A percentile compares a stretch with the other conserved stretches of the same genome.
Evolutionary conservation across 2,113 vertebrate genomes (phyloP).

Genomic region (Otis tarda): DNA sequence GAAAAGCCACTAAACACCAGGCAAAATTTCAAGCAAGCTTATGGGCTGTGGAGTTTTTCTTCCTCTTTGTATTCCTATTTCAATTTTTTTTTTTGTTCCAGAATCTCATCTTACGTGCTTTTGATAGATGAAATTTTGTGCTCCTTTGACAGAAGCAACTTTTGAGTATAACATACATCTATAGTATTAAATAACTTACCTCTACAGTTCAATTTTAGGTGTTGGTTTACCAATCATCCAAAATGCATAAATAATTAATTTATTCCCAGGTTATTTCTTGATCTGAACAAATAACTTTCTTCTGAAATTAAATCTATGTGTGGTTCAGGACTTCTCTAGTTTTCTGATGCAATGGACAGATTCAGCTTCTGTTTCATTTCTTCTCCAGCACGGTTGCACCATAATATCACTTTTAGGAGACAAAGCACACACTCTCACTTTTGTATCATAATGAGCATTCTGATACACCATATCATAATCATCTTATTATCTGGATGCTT

Average conservation of each 20-base stretch:
- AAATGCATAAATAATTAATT: neutral
- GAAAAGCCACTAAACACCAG: neutral
- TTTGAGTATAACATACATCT: neutral
- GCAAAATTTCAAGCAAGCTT: neutral
- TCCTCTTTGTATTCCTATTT: neutral
- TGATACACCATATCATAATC: neutral
- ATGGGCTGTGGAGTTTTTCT: neutral
- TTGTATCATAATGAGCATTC: neutral
- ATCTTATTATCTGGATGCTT: neutral
- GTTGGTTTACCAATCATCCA: neutral
- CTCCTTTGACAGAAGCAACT: neutral
- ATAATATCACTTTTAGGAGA: neutral
- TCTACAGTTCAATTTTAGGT: neutral
- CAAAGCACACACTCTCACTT: neutral
- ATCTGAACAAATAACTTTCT: neutral
- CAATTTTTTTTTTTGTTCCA: neutral
- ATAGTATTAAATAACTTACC: neutral
- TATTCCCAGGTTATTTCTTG: neutral
- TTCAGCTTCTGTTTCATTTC: neutral
- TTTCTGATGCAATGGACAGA: neutral
- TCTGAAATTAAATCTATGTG: neutral
- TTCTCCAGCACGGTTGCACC: neutral
- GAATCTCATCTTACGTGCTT: neutral
- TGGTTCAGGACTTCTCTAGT: neutral
- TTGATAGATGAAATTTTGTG: neutral